phyloP scores from a whole-genome alignment of 2,113 vertebrate genomes.

The Carettochelys insculpta region DNA sequence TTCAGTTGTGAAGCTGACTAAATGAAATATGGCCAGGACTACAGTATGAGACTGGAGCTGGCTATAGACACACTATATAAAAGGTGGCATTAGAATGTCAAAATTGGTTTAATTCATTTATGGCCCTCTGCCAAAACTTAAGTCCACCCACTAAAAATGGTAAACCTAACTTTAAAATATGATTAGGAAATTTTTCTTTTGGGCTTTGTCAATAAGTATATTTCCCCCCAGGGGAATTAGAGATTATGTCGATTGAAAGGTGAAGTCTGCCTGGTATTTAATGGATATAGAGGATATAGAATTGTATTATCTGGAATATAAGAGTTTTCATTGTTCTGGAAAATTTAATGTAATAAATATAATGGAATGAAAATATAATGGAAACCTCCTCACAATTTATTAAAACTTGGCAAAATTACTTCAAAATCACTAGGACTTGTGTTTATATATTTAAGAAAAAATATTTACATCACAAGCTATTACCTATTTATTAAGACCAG shows the following conservation, averaged over 20 bases:
- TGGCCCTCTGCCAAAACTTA: conserved; percentile 20
- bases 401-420: background rate
- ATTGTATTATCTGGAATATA: background rate
- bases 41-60: conserved; percentile 28
- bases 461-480: background rate
- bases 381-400: background rate
- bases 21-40: conserved; percentile 22
- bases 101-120: conserved; percentile 41
- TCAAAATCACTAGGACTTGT: background rate
- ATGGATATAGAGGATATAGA: background rate
- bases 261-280: background rate
- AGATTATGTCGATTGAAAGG: background rate
- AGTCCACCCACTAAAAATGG: background rate
- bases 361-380: background rate
- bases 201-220: background rate
- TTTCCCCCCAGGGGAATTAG: background rate
- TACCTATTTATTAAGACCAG: background rate
- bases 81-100: conserved; percentile 52
- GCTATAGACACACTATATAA: conserved; percentile 7
- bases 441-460: background rate
- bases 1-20: conserved; percentile 5
- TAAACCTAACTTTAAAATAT: conserved; percentile 44
- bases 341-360: background rate
- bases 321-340: background rate
- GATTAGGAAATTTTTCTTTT: background rate